Conservation (phyloP, 2,797 vertebrate species). For the Lophotriccus pileatus region DNA sequence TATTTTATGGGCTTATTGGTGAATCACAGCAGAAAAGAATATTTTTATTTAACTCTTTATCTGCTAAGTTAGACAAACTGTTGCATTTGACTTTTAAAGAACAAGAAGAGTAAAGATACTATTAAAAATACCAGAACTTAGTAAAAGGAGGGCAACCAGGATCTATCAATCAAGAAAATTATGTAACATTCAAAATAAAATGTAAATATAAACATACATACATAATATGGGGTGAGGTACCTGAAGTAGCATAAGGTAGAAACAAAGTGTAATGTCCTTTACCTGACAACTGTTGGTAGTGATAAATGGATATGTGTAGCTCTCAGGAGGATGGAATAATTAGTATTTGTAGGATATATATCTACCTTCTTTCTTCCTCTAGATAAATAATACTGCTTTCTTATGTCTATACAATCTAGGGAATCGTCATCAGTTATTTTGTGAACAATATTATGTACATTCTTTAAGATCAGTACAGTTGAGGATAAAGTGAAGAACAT, state of each 20-base stretch:
- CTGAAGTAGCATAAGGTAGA: not conserved
- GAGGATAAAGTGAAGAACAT: not conserved
- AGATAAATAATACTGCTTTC: not conserved
- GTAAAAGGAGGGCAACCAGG: not conserved
- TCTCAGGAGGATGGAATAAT: not conserved
- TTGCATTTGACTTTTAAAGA: not conserved
- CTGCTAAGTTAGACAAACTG: not conserved
- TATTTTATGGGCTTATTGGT: not conserved
- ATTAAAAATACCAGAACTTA: not conserved
- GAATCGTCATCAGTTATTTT: not conserved
- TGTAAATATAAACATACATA: not conserved
- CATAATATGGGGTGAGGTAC: not conserved
- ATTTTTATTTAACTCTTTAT: not conserved
- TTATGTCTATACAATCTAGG: not conserved
- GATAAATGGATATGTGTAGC: not conserved
- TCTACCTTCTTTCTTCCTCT: not conserved
- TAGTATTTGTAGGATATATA: not conserved
- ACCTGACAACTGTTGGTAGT: not conserved
- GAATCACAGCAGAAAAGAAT: not conserved
- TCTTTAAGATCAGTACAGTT: not conserved
- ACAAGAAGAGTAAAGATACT: not conserved
- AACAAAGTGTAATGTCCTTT: not conserved
- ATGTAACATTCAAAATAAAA: not conserved
- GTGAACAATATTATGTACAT: not conserved
- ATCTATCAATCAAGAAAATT: not conserved